These are phyloP conservation scores for Centroberyx gerrardi DNA, from an alignment of 2,797 vertebrate genomes.

Conservation along the genomic window DNA sequence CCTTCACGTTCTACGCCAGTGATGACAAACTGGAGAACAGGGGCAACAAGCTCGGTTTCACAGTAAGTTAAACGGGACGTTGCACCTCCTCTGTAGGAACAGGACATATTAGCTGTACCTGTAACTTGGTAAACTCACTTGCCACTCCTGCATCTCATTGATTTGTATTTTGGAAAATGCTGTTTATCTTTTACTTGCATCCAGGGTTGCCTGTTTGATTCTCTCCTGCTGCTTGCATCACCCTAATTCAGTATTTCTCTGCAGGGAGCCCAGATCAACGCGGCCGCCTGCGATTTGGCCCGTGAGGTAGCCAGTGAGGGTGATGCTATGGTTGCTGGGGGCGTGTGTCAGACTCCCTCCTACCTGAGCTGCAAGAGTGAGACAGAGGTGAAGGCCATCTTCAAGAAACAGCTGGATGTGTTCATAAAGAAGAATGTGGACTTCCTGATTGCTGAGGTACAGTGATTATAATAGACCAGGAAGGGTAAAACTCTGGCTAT, in stretches of 20 bases:
- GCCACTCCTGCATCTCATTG: neutral
- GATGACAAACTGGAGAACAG: constrained; percentile 97
- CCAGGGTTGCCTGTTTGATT: neutral
- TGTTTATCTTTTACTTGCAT: neutral
- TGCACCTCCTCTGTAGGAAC: neutral
- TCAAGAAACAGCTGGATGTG: constrained; percentile 93
- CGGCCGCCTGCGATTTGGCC: constrained; percentile 96
- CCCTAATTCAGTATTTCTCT: neutral
- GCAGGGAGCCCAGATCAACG: constrained; percentile 93
- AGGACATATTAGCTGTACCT: too few relatives aligned
- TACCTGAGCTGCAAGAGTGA: constrained; percentile 97
- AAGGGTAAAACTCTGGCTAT: too few relatives aligned
- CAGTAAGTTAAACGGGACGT: constrained; percentile 60
- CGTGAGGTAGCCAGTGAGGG: constrained; percentile 93
- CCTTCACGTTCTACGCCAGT: constrained; percentile 95
- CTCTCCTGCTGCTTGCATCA: neutral
- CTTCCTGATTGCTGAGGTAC: constrained; percentile 97
- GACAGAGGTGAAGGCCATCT: constrained; percentile 90
- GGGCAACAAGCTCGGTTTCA: constrained; percentile 88
- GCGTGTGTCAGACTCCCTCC: constrained; percentile 95
- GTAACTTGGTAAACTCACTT: neutral
- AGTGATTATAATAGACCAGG: too few relatives aligned
- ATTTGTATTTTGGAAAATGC: neutral
- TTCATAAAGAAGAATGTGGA: constrained; percentile 95
- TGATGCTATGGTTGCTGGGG: constrained; percentile 94